Conservation (phyloP, 2,888 invertebrate species). For the Torymus auratus region DNA sequence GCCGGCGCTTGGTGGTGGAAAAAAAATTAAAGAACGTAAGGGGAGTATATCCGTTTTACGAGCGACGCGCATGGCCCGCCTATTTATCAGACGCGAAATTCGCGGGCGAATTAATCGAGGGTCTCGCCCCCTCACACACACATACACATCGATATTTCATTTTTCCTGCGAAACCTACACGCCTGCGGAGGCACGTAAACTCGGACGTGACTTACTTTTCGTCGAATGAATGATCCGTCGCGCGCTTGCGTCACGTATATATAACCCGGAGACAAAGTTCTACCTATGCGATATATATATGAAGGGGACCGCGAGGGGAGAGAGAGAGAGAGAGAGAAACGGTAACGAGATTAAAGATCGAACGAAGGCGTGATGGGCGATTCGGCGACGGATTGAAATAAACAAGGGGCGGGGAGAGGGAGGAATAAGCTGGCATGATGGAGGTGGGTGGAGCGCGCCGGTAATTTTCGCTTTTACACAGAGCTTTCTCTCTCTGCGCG, state of each 20-base stretch:
- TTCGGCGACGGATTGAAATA: constrained; percentile 48
- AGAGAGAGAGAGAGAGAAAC: background rate
- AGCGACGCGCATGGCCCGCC: too few relatives aligned
- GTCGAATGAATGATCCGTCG: background rate
- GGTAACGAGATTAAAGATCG: constrained; percentile 45
- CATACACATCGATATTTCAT: constrained; percentile 25
- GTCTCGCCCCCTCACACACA: background rate
- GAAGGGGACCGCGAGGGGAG: background rate
- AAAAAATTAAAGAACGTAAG: too few relatives aligned
- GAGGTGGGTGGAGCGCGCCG: background rate
- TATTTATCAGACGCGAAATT: too few relatives aligned
- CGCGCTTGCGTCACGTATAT: too few relatives aligned
- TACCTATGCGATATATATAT: background rate
- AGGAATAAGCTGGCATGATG: constrained; percentile 17
- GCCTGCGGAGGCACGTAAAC: background rate
- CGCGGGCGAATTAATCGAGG: too few relatives aligned
- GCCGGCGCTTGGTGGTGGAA: too few relatives aligned
- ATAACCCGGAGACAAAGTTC: too few relatives aligned
- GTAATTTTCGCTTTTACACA: background rate
- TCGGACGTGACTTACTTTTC: constrained; percentile 48
- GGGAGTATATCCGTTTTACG: too few relatives aligned
- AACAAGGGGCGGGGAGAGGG: constrained; percentile 24
- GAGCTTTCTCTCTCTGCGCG: background rate
- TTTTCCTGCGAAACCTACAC: background rate
- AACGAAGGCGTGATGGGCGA: constrained; percentile 36